These are phyloP conservation scores for Chelonus formosanus DNA, from an alignment of 2,888 invertebrate genomes.

Conservation along the genomic window DNA sequence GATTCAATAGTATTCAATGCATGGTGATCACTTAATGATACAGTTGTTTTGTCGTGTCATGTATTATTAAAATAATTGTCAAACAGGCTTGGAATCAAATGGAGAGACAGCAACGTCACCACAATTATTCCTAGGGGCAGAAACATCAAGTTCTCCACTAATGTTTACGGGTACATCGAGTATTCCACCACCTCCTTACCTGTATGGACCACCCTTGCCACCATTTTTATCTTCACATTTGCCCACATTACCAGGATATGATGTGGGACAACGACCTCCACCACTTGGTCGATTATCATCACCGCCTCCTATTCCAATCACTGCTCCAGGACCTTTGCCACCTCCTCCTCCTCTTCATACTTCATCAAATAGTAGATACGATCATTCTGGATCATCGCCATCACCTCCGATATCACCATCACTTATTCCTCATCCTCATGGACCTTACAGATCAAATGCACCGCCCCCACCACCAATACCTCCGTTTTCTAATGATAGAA, in stretches of 20 bases:
- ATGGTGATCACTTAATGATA: slow-evolving; percentile 1
- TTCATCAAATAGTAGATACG: slow-evolving; percentile 65
- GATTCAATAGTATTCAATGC: background rate
- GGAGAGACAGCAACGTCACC: slow-evolving; percentile 67
- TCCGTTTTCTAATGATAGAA: slow-evolving; percentile 17
- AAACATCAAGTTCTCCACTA: slow-evolving; percentile 64
- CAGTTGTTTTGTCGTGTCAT: too few relatives aligned
- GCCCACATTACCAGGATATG: slow-evolving; percentile 61
- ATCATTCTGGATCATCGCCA: slow-evolving; percentile 48
- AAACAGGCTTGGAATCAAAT: slow-evolving; percentile 67
- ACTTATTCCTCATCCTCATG: slow-evolving; percentile 54
- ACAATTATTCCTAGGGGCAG: slow-evolving; percentile 61
- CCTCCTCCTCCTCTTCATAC: slow-evolving; percentile 64
- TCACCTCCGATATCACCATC: slow-evolving; percentile 54
- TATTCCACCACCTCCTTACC: slow-evolving; percentile 65
- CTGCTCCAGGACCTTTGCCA: slow-evolving; percentile 44
- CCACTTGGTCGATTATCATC: slow-evolving; percentile 63
- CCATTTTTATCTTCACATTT: slow-evolving; percentile 68
- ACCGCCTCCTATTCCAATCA: slow-evolving; percentile 70
- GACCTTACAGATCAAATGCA: slow-evolving; percentile 68
- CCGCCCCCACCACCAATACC: slow-evolving; percentile 68
- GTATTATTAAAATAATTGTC: slow-evolving; percentile 12
- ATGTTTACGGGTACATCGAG: slow-evolving; percentile 65
- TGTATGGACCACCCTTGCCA: slow-evolving; percentile 67
- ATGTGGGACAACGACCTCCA: slow-evolving; percentile 64